Base-by-base conservation (phyloP, 2,113 vertebrate genomes). In the Brienomyrus brachyistius region DNA sequence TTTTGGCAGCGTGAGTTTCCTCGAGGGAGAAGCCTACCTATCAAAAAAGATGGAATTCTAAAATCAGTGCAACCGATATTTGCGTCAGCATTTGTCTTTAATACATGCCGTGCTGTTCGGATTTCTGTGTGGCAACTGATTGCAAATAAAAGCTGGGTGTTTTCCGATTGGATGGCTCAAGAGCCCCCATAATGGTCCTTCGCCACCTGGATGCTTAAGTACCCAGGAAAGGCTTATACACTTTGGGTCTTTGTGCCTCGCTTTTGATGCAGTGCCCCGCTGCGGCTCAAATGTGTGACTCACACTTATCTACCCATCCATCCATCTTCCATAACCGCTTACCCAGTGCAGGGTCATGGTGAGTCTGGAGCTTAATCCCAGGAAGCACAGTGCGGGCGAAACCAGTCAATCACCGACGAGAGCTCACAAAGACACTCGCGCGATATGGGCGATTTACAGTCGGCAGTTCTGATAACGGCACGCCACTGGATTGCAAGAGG, bases 91-190 rank as follows among this genome's bases (percentile, higher is more conserved):
- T 84, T 84, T 84, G 21, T 48, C 45, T 45, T 10, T 45, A 84
- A 84, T 84, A 48, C 7, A n/a, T 5, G 9, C 8, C 45, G 10
- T 47, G 45, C 19, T n/a, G 82, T 47, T 84, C 82, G 8, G 21
- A 48, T 84, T 84, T 80, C 74, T 80, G 35, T 80, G 74, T 80
- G 74, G 74, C 74, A 80, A 80, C 74, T 80, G 74, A 80, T 80
- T 80, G 74, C 74, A 43, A 80, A 80, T 80, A 80, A 80, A 80
- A 80, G 35, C 74, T 17, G 31, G 74, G 74, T 80, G 74, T 80
- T 80, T 80, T 80, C 74, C 13, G 35, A 80, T 43, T 19, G 74
- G 74, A 40, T 0, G 74, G 10, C 13, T 80, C 1, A 1, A 19
- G 74, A 43, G 1, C 11, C 17, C 27, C 74, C 74, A 80, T 80